These are phyloP conservation scores for Synanceia verrucosa DNA, from an alignment of 2,797 vertebrate species.

Conservation along the genomic window DNA sequence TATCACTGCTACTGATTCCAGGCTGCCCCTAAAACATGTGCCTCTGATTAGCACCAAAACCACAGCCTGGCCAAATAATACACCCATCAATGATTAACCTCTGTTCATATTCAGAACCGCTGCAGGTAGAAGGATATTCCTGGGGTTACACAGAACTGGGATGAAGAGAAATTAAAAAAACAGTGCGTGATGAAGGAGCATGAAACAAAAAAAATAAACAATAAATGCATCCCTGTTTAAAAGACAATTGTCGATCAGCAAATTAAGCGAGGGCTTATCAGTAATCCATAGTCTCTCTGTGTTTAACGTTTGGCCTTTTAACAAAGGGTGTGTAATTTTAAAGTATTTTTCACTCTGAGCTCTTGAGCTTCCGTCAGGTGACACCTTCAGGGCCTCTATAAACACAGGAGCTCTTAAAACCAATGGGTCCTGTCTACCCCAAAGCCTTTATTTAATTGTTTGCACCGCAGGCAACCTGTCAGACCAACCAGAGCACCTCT, in stretches of 20 bases:
- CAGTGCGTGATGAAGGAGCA: neutral
- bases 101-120: neutral
- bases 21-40: slow-evolving; percentile 18
- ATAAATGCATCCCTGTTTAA: neutral
- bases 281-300: neutral
- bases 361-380: slow-evolving; percentile 26
- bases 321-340: slow-evolving; percentile 39
- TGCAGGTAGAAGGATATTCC: neutral
- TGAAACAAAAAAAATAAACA: neutral
- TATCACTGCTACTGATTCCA: slow-evolving; percentile 22
- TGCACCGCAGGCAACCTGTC: slow-evolving; percentile 50
- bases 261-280: neutral
- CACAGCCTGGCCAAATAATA: slow-evolving; percentile 32
- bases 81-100: slow-evolving; percentile 44
- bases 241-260: neutral
- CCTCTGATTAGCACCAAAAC: slow-evolving; percentile 43
- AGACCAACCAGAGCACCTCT: slow-evolving; percentile 26
- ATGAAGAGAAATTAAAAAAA: neutral
- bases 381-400: slow-evolving; percentile 50
- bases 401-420: slow-evolving; percentile 54
- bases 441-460: slow-evolving; percentile 54
- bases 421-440: slow-evolving; percentile 36
- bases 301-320: slow-evolving; percentile 33
- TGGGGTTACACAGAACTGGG: neutral
- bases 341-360: slow-evolving; percentile 16